Percentiles rank a stretch among this genome's conserved stretches.
phyloP scores from a whole-genome alignment of 2,113 vertebrate genomes.

The Cololabis saira region DNA sequence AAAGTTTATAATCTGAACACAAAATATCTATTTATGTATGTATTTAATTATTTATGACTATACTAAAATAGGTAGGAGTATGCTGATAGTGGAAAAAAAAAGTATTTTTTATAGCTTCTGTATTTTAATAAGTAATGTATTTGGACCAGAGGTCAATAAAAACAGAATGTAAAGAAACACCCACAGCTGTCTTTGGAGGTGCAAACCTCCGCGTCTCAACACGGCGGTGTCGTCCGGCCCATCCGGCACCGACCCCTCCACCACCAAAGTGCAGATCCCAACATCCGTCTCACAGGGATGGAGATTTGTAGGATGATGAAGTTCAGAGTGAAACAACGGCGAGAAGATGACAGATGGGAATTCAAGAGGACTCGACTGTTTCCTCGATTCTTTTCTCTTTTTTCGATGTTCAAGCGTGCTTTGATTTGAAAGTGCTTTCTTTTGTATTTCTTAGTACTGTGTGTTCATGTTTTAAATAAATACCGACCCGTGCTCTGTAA shows the following conservation, averaged over 20 bases:
- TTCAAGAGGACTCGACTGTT: slow-evolving; percentile 63
- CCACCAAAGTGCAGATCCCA: slow-evolving; percentile 65
- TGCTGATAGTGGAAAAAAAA: slow-evolving; percentile 70
- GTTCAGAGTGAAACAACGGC: background rate
- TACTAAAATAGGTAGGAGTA: slow-evolving; percentile 58
- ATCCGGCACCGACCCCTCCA: slow-evolving; percentile 42
- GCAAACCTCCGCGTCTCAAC: slow-evolving; percentile 43
- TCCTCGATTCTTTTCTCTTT: slow-evolving; percentile 57
- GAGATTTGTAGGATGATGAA: slow-evolving; percentile 19
- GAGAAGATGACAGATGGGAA: background rate
- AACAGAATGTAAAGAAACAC: slow-evolving; percentile 80
- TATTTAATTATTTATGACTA: slow-evolving; percentile 76
- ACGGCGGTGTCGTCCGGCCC: slow-evolving; percentile 30
- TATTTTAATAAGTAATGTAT: slow-evolving; percentile 81
- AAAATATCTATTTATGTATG: slow-evolving; percentile 86
- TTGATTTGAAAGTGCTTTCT: slow-evolving; percentile 73
- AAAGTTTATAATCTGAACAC: slow-evolving; percentile 81
- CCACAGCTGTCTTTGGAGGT: slow-evolving; percentile 67
- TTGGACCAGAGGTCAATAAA: slow-evolving; percentile 64
- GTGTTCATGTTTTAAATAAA: slow-evolving; percentile 81
- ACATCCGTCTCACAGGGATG: slow-evolving; percentile 9
- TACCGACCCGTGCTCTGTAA: slow-evolving; percentile 63
- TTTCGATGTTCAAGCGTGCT: slow-evolving; percentile 71
- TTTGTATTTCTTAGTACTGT: slow-evolving; percentile 71
- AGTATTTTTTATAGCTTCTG: slow-evolving; percentile 84